These are phyloP conservation scores for Hydractinia echinata DNA, from an alignment of 30 jellyfish, hydroid and myxozoan genomes.

Conservation along the genomic window DNA sequence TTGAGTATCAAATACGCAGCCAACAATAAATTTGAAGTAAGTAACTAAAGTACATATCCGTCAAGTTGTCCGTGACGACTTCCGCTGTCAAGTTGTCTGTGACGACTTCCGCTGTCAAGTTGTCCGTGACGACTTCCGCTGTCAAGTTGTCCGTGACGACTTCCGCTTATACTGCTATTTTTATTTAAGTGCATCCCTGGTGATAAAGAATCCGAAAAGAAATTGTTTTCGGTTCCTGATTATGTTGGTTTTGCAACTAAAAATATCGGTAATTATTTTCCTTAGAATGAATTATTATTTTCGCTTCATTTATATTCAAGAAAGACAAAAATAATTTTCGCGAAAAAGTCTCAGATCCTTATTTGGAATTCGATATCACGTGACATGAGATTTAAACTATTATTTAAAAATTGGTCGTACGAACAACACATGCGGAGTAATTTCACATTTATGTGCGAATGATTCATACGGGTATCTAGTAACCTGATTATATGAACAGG, in stretches of 20 bases:
- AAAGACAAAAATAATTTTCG: too few species aligned
- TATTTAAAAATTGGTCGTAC: too few species aligned
- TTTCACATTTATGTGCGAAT: too few species aligned
- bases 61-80: neutral
- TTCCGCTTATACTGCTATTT: neutral
- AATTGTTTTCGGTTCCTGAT: slow-evolving; percentile 86
- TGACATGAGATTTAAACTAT: too few species aligned
- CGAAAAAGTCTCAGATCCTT: too few species aligned
- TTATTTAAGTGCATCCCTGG: slow-evolving; percentile 33
- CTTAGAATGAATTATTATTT: too few species aligned
- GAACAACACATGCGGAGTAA: too few species aligned
- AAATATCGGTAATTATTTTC: slow-evolving; percentile 50
- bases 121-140: neutral
- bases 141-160: neutral
- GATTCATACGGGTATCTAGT: too few species aligned
- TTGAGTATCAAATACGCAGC: slow-evolving; percentile 85
- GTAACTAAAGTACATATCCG: neutral
- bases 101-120: neutral
- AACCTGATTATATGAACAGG: too few species aligned
- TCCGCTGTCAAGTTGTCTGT: neutral
- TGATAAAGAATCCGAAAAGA: slow-evolving; percentile 67
- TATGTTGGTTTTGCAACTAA: slow-evolving; percentile 80
- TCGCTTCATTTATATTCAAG: too few species aligned
- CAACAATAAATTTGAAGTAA: slow-evolving; percentile 80
- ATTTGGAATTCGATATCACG: too few species aligned